Base-by-base conservation (phyloP, 2,888 invertebrate species). In the Gryllus longicercus region DNA sequence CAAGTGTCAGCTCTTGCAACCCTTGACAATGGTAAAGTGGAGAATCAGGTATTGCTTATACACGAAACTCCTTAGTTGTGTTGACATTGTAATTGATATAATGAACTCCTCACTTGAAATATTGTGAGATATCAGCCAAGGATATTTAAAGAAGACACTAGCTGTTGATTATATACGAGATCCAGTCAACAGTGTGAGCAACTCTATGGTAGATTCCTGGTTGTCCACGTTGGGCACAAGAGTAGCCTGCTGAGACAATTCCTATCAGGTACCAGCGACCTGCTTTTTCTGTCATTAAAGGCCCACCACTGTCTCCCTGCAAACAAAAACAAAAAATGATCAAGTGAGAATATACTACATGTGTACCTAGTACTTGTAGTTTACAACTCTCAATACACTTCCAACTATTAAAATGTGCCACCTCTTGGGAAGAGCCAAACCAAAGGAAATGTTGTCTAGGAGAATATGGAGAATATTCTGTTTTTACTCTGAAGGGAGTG, bases 201-300 rank as follows among this genome's bases (percentile, higher is more conserved):
- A 96, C 96, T 84, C 96, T 90, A 86, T 97, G 97, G 88, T 97
- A 97, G 84, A 97, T 97, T 78, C 97, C 97, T 0, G 97, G 97
- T 85, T 97, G 97, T 23, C 96, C 96, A 21, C 96, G 91, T 85
- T 96, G 96, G 0, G 97, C 97, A 85, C 97, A 97, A 1, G 96
- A 96, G 88, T 97, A 97, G 5, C 97, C 97, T 0, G 97, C 97
- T 0, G 96, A 96, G 0, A 97, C 97, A 25, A 97, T 94, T 8
- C 95, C 95, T 81, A 96, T 96, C 78, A 97, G 90, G 87, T 93
- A 96, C 96, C 96, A 97, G 76, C 96, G 89, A 1, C 95, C 95
- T 11, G 93, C 91, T 84, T 93, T 91, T 86, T 96, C 96, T 83
- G 96, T 88, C 96, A 96, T 97, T 79, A 97, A 87, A 0, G 96